Evolutionary conservation across 2,113 vertebrate genomes (phyloP).

Genomic region (Salminus brasiliensis): DNA sequence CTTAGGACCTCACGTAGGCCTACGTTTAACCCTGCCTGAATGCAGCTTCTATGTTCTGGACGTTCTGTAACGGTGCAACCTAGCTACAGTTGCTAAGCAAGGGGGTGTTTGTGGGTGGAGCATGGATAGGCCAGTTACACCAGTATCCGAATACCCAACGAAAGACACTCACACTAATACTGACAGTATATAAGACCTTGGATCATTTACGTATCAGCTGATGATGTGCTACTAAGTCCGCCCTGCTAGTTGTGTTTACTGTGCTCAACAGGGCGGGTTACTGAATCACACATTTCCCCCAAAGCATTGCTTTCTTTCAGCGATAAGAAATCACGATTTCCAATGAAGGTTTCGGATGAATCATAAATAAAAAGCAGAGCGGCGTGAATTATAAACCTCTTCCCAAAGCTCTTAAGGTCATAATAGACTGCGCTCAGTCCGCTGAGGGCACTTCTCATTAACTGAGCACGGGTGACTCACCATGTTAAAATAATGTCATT

Average conservation of each 20-base stretch:
- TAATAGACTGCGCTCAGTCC: background rate
- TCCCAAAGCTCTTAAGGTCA: background rate
- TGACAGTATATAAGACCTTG: background rate
- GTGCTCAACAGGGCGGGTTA: background rate
- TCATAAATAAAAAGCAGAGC: background rate
- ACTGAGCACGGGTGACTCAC: constrained; percentile 17
- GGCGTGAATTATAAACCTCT: background rate
- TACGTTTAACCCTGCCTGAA: too few relatives aligned
- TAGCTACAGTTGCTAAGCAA: too few relatives aligned
- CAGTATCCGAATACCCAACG: too few relatives aligned
- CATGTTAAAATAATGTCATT: constrained; percentile 55
- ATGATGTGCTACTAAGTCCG: too few relatives aligned
- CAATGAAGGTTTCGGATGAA: background rate
- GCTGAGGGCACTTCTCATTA: background rate
- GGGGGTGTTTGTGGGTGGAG: too few relatives aligned
- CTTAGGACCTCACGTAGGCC: too few relatives aligned
- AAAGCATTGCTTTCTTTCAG: background rate
- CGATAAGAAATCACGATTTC: background rate
- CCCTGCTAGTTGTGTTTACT: background rate
- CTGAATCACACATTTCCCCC: background rate
- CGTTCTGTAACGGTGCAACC: too few relatives aligned
- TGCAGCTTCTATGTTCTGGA: too few relatives aligned
- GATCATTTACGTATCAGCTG: background rate
- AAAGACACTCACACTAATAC: too few relatives aligned
- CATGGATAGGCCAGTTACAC: too few relatives aligned